Evolutionary conservation across 2,797 vertebrate genomes (phyloP), one percentile per base, ranked within the genome.

Genomic region (Artibeus jamaicensis): DNA sequence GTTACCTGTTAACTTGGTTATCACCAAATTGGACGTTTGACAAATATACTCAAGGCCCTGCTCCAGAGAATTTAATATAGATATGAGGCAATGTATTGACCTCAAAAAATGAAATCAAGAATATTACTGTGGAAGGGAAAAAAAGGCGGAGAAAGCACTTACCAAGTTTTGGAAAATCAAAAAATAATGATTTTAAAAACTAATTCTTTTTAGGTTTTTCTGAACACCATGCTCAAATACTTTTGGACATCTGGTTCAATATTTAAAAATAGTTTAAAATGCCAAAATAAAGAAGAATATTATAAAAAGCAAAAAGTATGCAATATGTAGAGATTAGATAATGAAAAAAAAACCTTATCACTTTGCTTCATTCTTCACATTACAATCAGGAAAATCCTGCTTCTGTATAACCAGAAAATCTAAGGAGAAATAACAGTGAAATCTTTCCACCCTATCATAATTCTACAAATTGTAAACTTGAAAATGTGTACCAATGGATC

Each of bases 31-130:
- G 91, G 74, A 94, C 86, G 83, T 62, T 94, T 97, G 93, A 96
- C 59, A 96, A 96, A 96, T 96, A 86, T 81, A 86, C 73, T 89
- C 37, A 68, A 57, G 37, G 53, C 59, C 86, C 83, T 92, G 77
- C 77, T 89, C 73, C 70, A 94, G 70, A 83, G 86, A 97, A 97
- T 96, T 96, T 96, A 90, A 93, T 79, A 91, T 50, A 94, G 77
- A 87, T 82, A 93, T 29, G 39, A 97, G 46, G 24, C 46, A 89
- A 73, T 29, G 29, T 96, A 96, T 96, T 9, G 32, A 95, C 48
- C 46, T 93, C 55, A 53, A 85, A 92, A 92, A 70, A 86, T 90
- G 62, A 93, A 96, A 94, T 95, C 70, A 95, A 93, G 53, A 89
- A 76, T 10, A 89, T 91, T 91, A 86, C 67, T 44, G 1, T 70